These are phyloP conservation scores for Ardeotis arabs DNA, from an alignment of 2,113 vertebrate species.

Conservation along the genomic window DNA sequence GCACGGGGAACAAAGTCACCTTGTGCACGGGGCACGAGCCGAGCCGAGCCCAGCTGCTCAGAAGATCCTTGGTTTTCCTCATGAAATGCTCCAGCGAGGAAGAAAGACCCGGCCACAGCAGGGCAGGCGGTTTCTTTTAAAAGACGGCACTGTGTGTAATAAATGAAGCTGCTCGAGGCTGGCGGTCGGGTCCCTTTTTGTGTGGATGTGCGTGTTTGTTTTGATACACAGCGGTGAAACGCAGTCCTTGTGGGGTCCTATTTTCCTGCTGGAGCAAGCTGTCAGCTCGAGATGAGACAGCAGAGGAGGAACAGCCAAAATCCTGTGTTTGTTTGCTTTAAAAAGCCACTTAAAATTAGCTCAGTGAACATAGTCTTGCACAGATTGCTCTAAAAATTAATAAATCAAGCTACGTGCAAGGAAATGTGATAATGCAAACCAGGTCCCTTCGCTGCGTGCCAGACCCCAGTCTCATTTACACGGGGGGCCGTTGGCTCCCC, in stretches of 20 bases:
- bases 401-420: not conserved
- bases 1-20: not conserved
- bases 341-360: constrained; percentile 55
- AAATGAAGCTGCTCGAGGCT: not conserved
- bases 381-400: constrained; percentile 11
- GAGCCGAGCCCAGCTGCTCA: not conserved
- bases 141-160: not conserved
- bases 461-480: not conserved
- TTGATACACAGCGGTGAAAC: not conserved
- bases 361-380: not conserved
- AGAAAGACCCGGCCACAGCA: not conserved
- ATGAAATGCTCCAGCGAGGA: not conserved
- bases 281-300: not conserved
- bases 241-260: not conserved
- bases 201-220: not conserved
- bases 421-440: constrained; percentile 16
- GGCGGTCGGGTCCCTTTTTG: not conserved
- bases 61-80: not conserved
- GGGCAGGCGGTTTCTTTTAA: not conserved
- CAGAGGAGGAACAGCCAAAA: constrained; percentile 10
- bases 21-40: not conserved
- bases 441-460: not conserved
- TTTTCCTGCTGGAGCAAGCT: constrained; percentile 22
- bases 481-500: not conserved
- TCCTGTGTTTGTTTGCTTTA: constrained; percentile 44